Percentiles rank a stretch among this genome's conserved stretches.
phyloP scores from a whole-genome alignment of 2,888 invertebrate species.

The Helicoverpa assulta region DNA sequence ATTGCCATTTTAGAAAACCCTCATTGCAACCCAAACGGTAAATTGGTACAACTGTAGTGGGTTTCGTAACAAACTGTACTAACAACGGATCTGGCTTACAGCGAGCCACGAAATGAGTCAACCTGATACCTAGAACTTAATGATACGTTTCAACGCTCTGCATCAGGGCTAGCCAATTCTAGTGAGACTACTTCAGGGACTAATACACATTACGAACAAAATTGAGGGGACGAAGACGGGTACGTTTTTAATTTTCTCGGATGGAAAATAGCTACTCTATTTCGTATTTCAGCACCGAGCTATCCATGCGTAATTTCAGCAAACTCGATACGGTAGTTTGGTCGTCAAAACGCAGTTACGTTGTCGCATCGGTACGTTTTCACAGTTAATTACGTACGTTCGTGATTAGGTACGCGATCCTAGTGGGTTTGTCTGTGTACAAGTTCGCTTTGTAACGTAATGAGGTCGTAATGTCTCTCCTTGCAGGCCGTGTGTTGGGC shows the following conservation, averaged over 20 bases:
- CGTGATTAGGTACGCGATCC: slow-evolving; percentile 6
- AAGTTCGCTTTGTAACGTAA: slow-evolving; percentile 21
- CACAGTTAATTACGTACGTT: slow-evolving; percentile 8
- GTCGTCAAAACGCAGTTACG: background rate
- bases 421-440: background rate
- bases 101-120: slow-evolving; percentile 4
- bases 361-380: slow-evolving; percentile 13
- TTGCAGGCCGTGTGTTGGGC: background rate
- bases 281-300: slow-evolving; percentile 4
- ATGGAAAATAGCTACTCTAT: slow-evolving; percentile 6
- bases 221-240: slow-evolving; percentile 12
- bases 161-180: slow-evolving; percentile 33
- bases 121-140: slow-evolving; percentile 19
- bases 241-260: slow-evolving; percentile 39
- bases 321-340: slow-evolving; percentile 16
- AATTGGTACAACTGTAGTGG: slow-evolving; percentile 33
- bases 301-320: slow-evolving; percentile 2
- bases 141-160: slow-evolving; percentile 19
- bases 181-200: slow-evolving; percentile 13
- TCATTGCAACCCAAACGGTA: slow-evolving; percentile 42
- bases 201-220: slow-evolving; percentile 34
- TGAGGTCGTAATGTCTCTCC: slow-evolving; percentile 13
- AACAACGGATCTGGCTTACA: slow-evolving; percentile 5
- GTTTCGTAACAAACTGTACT: slow-evolving; percentile 29
- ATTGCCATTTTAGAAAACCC: no score